Evolutionary conservation across 1,140 invertebrate genomes (phyloP), one percentile per base, ranked within the genome.

Genomic region (Hydropsyche tenuis): DNA sequence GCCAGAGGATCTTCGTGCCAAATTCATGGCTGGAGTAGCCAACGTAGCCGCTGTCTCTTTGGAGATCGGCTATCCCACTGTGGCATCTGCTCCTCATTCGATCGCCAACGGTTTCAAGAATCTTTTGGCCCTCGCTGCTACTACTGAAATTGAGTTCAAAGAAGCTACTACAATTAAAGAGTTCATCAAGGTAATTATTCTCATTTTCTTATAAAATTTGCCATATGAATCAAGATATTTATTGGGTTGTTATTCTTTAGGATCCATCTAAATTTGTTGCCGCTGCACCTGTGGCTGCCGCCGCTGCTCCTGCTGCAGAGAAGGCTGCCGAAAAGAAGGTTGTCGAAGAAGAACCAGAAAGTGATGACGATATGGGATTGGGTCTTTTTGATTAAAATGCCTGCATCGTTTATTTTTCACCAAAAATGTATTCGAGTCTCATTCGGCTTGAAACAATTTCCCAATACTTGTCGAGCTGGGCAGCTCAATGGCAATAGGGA

Each of bases 41-140:
- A 98, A 97, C 80, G 87, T 99, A 77, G 97, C 98, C 65, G 89
- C 96, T n/a, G 88, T 99, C 3, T 99, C 94, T 81, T 89, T 99
- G 80, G 85, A 89, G 37, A 96, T 99, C 80, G 94, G 94, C 30
- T 99, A 99, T 86, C 98, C 98, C 73, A 99, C 97, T 14, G 85
- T 97, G 75, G 97, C 96, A 46, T 99, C 97, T 68, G 96, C 91
- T 37, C 97, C 98, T 43, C 98, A 99, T 88, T 97, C 94, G 81
- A 91, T 99, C 80, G 92, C 94, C 82, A 98, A 99, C 81, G 98
- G 96, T 69, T 97, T 99, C 89, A 99, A 98, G 89, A 98, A 97
- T 85, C 86, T 99, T 79, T 88, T 99, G 86, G 96, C 97, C 76
- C 87, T 99, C 82, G 97, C 97, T 81, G 95, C 96, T 65, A 94